Evolutionary conservation across 2,113 vertebrate species (phyloP), one percentile per base, ranked within the genome.

Genomic region (Formicarius rufipectus): DNA sequence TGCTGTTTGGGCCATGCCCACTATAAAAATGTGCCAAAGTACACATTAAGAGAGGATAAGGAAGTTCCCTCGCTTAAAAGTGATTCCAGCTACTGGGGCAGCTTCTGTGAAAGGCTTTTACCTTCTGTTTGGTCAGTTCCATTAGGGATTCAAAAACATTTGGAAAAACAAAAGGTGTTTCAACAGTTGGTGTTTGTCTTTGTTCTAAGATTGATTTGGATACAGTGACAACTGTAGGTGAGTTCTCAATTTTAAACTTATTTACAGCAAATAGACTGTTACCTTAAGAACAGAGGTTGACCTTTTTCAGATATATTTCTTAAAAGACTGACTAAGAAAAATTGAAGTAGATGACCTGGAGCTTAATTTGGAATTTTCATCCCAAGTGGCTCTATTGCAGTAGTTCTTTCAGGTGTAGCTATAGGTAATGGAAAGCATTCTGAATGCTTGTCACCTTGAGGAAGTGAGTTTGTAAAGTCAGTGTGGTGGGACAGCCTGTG

Each of bases 11-110:
- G 84, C 83, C 35, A 31, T 81, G 59, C 85, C 86, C 42, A 49
- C 78, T 76, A 53, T 85, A 89, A 82, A 94, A 77, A 69, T 60
- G 37, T 84, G 93, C 88, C 93, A 93, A 96, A 96, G 94, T 95
- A 90, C 90, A 90, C 22, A 21, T 52, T 72, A 44, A 44, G 39
- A 71, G 75, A 49, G 3, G 3, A 58, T 56, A 74, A 87, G 92
- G 90, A 96, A 95, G 90, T 95, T 90, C 81, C 27, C 2, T 52
- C 83, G 33, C 75, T 80, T 80, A 68, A 71, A 58, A 90, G 52
- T 50, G 55, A 25, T 73, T 87, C 37, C 60, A 91, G 50, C 64
- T 81, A 67, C 63, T 3, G 11, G 49, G 23, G 62, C 74, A 71
- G 63, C 53, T 83, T 35, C 67, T 85, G 47, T 56, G 76, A 28